These are phyloP conservation scores for Philaethria dido DNA, from an alignment of 2,888 invertebrate genomes.

Conservation along the genomic window DNA sequence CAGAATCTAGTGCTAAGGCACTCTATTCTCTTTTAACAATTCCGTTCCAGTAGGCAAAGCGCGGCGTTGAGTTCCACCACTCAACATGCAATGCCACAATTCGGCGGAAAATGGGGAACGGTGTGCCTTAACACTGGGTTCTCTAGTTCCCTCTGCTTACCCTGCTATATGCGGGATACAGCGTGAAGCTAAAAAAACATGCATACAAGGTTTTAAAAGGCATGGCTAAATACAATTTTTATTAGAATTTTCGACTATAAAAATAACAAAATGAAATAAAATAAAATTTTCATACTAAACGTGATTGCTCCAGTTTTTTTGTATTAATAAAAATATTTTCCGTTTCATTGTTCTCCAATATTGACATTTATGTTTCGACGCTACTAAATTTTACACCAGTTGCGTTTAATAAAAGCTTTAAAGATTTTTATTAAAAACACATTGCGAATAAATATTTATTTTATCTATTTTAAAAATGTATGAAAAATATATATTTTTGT, in stretches of 20 bases:
- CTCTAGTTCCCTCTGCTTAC: no score
- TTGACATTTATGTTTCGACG: conserved; percentile 15
- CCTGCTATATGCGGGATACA: no score
- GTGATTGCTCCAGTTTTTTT: neutral
- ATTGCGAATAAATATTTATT: neutral
- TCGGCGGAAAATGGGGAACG: no score
- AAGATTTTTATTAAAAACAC: neutral
- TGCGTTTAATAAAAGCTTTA: conserved; percentile 16
- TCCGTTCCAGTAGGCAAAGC: no score
- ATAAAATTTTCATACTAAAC: neutral
- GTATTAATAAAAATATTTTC: neutral
- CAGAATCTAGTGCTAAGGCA: no score
- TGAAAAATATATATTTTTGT: neutral
- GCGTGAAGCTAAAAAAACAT: no score
- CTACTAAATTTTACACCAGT: neutral
- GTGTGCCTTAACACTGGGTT: no score
- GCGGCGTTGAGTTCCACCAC: no score
- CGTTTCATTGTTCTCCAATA: conserved; percentile 14
- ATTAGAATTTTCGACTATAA: neutral
- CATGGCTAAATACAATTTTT: neutral
- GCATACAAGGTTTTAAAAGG: neutral
- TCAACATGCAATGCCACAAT: no score
- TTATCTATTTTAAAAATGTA: neutral
- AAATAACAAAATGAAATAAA: neutral
- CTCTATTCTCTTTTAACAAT: no score